These are phyloP conservation scores for Diachasmimorpha longicaudata DNA, from an alignment of 1,140 invertebrate species.

Conservation along the genomic window DNA sequence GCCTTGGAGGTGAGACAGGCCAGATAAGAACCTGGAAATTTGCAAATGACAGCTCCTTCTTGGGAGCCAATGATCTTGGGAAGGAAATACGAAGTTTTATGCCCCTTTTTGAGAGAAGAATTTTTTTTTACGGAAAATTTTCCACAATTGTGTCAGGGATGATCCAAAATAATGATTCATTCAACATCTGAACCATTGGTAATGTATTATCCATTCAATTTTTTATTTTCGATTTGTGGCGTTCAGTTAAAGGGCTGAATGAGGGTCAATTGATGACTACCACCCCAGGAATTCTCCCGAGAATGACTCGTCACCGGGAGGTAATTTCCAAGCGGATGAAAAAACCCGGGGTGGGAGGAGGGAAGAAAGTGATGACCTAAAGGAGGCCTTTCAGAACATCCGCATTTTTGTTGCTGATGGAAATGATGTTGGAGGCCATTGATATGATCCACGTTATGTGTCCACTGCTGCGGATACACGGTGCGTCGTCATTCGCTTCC, in stretches of 20 bases:
- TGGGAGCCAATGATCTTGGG: too few species aligned
- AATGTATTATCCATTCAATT: background rate
- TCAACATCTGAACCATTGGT: background rate
- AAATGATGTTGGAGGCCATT: background rate
- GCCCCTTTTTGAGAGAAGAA: too few species aligned
- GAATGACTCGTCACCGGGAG: background rate
- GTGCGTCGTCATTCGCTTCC: conserved; percentile 26
- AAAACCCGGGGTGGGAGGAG: background rate
- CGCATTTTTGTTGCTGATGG: conserved; percentile 20
- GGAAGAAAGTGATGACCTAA: background rate
- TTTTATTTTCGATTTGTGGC: too few species aligned
- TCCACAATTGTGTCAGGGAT: too few species aligned
- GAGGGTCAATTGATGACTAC: background rate
- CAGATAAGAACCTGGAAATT: too few species aligned
- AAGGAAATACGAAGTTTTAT: too few species aligned
- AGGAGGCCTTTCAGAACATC: background rate
- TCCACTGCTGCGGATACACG: background rate
- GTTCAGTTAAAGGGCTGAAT: background rate
- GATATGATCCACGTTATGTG: conserved; percentile 1
- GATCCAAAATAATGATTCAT: too few species aligned
- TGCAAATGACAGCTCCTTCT: too few species aligned
- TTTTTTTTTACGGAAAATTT: too few species aligned
- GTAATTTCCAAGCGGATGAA: background rate
- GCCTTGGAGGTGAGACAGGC: too few species aligned
- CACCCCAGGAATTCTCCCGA: background rate